A percentile compares a stretch with the other conserved stretches of the same genome.
These are phyloP conservation scores for Drosophila ezoana DNA, from an alignment of 2,888 invertebrate genomes.

Conservation along the genomic window DNA sequence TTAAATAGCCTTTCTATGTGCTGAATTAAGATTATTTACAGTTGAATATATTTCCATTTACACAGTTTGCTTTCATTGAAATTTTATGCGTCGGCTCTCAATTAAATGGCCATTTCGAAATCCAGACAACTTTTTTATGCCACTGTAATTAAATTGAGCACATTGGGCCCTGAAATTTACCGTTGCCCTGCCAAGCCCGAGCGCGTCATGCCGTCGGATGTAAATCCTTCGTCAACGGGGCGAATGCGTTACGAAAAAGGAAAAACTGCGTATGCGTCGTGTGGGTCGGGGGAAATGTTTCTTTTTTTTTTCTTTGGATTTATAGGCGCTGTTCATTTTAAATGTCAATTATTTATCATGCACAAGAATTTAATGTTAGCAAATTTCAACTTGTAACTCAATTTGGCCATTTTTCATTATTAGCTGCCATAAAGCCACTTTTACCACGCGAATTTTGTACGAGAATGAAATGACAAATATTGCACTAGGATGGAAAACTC, in stretches of 20 bases:
- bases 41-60: conserved; percentile 15
- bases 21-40: conserved; percentile 7
- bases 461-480: conserved; percentile 38
- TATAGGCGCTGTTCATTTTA: conserved; percentile 48
- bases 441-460: conserved; percentile 36
- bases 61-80: conserved; percentile 26
- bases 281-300: conserved; percentile 33
- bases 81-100: conserved; percentile 45
- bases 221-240: conserved; percentile 51
- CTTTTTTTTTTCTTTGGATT: conserved; percentile 37
- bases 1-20: neutral
- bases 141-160: conserved; percentile 62
- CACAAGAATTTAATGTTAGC: conserved; percentile 61
- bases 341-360: conserved; percentile 71
- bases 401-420: conserved; percentile 67
- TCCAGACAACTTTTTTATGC: conserved; percentile 44
- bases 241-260: conserved; percentile 49
- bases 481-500: conserved; percentile 11
- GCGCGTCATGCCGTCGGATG: conserved; percentile 21
- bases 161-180: conserved; percentile 32
- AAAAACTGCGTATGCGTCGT: conserved; percentile 34
- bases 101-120: conserved; percentile 48
- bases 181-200: conserved; percentile 22
- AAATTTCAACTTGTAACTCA: conserved; percentile 60
- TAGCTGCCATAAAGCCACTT: conserved; percentile 60